Evolutionary conservation across 2,113 vertebrate genomes (phyloP).

Genomic region (Empidonax traillii): DNA sequence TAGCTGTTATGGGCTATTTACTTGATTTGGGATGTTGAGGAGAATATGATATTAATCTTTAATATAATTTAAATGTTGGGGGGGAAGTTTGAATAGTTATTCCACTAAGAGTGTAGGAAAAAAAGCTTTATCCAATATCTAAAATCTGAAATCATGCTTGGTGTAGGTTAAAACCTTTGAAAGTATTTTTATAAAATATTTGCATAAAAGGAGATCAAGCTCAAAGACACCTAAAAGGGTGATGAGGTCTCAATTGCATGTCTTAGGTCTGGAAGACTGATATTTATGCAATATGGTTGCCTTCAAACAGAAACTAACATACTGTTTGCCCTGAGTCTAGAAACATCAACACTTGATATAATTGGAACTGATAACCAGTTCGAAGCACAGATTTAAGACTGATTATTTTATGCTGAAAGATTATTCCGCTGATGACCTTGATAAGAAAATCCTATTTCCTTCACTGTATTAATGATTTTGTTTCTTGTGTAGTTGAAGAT

Average conservation of each 20-base stretch:
- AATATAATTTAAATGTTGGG: neutral
- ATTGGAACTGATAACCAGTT: neutral
- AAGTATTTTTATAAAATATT: neutral
- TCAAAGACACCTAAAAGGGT: neutral
- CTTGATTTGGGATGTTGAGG: slow-evolving; percentile 11
- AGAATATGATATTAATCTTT: slow-evolving; percentile 9
- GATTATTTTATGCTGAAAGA: neutral
- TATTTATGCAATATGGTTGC: neutral
- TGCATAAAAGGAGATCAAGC: neutral
- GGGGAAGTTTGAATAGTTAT: neutral
- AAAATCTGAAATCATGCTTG: neutral
- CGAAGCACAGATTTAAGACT: neutral
- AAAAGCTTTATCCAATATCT: neutral
- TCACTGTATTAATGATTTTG: neutral
- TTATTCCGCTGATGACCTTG: neutral
- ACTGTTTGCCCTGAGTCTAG: neutral
- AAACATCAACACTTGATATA: neutral
- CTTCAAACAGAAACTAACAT: neutral
- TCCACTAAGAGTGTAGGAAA: neutral
- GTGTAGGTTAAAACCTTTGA: neutral
- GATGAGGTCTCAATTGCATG: neutral
- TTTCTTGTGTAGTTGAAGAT: neutral
- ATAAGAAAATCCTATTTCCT: neutral
- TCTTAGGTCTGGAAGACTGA: neutral
- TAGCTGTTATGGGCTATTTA: neutral